Percentiles rank a stretch among this genome's conserved stretches.
Evolutionary conservation across 1,140 invertebrate genomes (phyloP).

Genomic region (Zaprionus nigranus): DNA sequence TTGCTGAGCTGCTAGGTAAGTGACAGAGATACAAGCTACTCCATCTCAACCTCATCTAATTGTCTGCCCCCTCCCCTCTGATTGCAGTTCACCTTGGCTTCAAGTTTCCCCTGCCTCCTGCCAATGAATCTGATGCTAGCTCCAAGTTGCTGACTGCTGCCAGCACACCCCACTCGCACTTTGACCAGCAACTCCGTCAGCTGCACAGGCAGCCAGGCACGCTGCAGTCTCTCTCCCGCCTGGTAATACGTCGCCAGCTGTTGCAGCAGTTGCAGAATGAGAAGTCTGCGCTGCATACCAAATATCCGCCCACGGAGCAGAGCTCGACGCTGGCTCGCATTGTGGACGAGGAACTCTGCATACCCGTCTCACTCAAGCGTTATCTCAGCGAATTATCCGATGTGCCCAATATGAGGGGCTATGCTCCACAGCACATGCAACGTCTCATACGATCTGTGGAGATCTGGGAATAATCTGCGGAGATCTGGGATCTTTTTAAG

Average conservation of each 20-base stretch:
- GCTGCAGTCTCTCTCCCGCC: conserved; percentile 61
- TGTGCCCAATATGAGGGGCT: conserved; percentile 43
- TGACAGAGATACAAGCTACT: neutral
- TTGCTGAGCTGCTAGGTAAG: conserved; percentile 68
- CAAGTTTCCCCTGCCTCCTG: conserved; percentile 54
- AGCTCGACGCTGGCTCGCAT: conserved; percentile 66
- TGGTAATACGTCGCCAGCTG: conserved; percentile 58
- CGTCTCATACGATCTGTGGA: conserved; percentile 16
- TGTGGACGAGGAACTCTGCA: conserved; percentile 57
- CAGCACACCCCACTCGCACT: no score
- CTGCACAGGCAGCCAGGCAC: conserved; percentile 48
- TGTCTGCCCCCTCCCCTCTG: neutral
- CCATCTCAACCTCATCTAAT: neutral
- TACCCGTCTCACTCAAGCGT: conserved; percentile 63
- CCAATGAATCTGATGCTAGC: neutral
- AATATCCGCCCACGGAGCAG: conserved; percentile 55
- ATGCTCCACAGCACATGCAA: conserved; percentile 3
- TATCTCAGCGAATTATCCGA: conserved; percentile 73
- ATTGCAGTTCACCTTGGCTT: conserved; percentile 66
- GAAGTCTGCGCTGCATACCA: conserved; percentile 36
- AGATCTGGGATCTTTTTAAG: conserved; percentile 12
- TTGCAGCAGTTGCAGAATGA: conserved; percentile 41
- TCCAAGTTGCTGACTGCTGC: no score
- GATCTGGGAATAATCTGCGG: conserved; percentile 57
- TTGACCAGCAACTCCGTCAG: conserved; percentile 55